Conservation (phyloP, 2,113 vertebrate species). For the Oryzias javanicus region DNA sequence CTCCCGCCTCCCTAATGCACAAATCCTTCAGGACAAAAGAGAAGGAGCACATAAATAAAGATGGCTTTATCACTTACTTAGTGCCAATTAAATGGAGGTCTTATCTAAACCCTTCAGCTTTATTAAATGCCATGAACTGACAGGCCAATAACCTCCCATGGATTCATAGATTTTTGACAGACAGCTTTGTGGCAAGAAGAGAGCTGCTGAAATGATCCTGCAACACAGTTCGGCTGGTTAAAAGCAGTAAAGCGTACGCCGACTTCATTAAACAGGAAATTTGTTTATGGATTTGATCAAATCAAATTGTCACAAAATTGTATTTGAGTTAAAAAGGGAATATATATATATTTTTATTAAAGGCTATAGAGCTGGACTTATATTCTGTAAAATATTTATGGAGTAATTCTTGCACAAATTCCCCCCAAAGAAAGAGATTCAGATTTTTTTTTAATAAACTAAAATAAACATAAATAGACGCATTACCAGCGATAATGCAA, state of each 20-base stretch:
- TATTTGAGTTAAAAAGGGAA: too few relatives aligned
- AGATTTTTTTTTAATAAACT: too few relatives aligned
- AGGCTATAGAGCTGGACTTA: too few relatives aligned
- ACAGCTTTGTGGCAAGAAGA: conserved; percentile 34
- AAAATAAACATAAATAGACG: too few relatives aligned
- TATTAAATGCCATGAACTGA: conserved; percentile 64
- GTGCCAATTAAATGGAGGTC: conserved; percentile 58
- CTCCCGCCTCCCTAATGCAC: conserved; percentile 8
- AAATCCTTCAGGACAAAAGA: conserved; percentile 34
- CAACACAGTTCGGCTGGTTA: conserved; percentile 32
- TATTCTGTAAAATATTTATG: too few relatives aligned
- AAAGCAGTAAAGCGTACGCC: conserved; percentile 33
- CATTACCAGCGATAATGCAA: too few relatives aligned
- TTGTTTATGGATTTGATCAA: neutral
- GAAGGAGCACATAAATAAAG: conserved; percentile 56
- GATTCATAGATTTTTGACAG: conserved; percentile 74
- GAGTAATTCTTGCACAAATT: too few relatives aligned
- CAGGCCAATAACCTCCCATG: conserved; percentile 66
- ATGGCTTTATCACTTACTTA: conserved; percentile 48
- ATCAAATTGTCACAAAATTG: neutral
- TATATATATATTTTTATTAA: too few relatives aligned
- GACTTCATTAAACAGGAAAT: conserved; percentile 15
- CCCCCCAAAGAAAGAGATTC: too few relatives aligned
- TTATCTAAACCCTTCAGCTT: conserved; percentile 63
- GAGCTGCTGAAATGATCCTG: conserved; percentile 24